Conservation (phyloP, 2,888 invertebrate genomes). For the Elegia similella region DNA sequence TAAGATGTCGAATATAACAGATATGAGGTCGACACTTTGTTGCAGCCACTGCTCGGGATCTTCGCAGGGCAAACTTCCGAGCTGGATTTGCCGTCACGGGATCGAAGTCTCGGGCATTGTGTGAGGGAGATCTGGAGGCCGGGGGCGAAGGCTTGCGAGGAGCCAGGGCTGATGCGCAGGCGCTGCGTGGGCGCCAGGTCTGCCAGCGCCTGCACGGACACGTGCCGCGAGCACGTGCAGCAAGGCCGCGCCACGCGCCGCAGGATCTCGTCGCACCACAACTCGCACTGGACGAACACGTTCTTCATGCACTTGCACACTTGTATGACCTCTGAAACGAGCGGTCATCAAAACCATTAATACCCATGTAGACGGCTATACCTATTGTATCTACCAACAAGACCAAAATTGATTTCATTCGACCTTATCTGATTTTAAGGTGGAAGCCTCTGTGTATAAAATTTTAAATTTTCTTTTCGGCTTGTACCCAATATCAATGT, state of each 20-base stretch:
- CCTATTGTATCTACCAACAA: too few species aligned
- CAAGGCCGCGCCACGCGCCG: conserved; percentile 57
- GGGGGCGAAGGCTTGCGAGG: conserved; percentile 38
- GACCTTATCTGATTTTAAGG: too few species aligned
- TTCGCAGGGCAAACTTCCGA: conserved; percentile 38
- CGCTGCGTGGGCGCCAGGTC: conserved; percentile 42
- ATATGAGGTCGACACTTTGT: conserved; percentile 39
- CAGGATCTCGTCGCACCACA: conserved; percentile 69
- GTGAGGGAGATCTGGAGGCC: conserved; percentile 49
- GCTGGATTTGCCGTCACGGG: conserved; percentile 23
- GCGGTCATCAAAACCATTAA: background rate
- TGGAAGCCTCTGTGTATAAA: too few species aligned
- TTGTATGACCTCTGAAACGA: conserved; percentile 49
- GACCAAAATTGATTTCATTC: too few species aligned
- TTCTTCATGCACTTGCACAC: conserved; percentile 73
- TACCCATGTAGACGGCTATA: too few species aligned
- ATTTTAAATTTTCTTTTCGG: too few species aligned
- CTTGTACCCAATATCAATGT: too few species aligned
- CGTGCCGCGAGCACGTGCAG: conserved; percentile 61
- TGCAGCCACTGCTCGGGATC: conserved; percentile 39
- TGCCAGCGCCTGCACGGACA: conserved; percentile 46
- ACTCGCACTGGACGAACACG: conserved; percentile 68
- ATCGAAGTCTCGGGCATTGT: conserved; percentile 39
- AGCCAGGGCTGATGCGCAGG: conserved; percentile 34
- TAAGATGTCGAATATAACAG: conserved; percentile 42